A percentile compares a stretch with the other conserved stretches of the same genome.
Evolutionary conservation across 2,888 invertebrate species (phyloP).

Genomic region (Aphrophora alni): DNA sequence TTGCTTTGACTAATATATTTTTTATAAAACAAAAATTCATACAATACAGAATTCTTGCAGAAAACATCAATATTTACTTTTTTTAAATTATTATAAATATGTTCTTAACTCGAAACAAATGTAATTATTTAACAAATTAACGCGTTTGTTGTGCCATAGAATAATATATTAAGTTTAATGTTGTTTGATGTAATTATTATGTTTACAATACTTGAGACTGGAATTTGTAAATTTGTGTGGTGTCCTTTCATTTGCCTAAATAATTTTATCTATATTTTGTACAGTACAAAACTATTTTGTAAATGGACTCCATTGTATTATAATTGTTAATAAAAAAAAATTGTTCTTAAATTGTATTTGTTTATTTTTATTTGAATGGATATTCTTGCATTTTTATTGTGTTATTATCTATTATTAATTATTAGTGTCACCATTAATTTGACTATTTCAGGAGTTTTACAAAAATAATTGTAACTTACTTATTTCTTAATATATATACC

Average conservation of each 20-base stretch:
- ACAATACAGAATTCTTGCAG: no score
- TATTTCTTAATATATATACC: no score
- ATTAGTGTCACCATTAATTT: no score
- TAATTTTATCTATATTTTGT: not conserved
- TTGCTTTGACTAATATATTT: no score
- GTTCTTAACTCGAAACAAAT: not conserved
- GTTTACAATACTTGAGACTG: not conserved
- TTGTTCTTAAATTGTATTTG: not conserved
- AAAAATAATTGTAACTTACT: no score
- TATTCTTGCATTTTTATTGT: no score
- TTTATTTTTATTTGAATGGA: not conserved
- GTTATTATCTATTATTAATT: no score
- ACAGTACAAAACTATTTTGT: slow-evolving; percentile 4
- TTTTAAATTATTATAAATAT: no score
- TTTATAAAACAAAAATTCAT: no score
- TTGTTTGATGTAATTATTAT: not conserved
- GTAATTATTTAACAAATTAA: not conserved
- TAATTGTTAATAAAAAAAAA: not conserved
- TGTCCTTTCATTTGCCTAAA: not conserved
- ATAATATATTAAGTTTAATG: not conserved
- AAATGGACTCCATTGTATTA: not conserved
- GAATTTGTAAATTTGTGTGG: not conserved
- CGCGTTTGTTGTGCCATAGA: not conserved
- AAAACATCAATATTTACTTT: no score
- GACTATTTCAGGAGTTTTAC: no score